Evolutionary conservation across 2,888 invertebrate species (phyloP).

Genomic region (Prenolepis imparis): DNA sequence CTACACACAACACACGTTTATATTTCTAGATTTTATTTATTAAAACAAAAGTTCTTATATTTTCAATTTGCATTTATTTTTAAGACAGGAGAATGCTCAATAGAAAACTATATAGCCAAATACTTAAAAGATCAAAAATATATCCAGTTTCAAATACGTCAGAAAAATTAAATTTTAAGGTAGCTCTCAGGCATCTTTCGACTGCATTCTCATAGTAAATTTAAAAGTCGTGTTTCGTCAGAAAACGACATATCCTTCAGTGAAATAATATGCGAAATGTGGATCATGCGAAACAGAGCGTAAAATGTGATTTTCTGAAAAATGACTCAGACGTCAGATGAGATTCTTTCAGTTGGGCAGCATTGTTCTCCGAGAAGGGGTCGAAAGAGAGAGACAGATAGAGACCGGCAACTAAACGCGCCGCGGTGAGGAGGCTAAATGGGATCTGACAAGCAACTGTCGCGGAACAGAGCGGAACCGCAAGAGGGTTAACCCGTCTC

Average conservation of each 20-base stretch:
- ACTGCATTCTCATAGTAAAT: neutral
- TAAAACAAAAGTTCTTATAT: neutral
- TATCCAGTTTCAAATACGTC: neutral
- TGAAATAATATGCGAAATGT: slow-evolving; percentile 13
- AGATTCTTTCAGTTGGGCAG: slow-evolving; percentile 43
- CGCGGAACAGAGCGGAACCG: slow-evolving; percentile 52
- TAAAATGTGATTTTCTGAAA: slow-evolving; percentile 51
- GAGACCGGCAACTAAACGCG: slow-evolving; percentile 30
- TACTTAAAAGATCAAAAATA: neutral
- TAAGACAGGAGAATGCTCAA: neutral
- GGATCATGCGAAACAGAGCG: slow-evolving; percentile 19
- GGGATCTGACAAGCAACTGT: slow-evolving; percentile 52
- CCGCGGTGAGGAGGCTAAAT: slow-evolving; percentile 38
- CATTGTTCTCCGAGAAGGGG: slow-evolving; percentile 24
- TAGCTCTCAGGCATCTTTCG: neutral
- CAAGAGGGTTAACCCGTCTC: slow-evolving; percentile 52
- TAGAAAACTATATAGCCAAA: neutral
- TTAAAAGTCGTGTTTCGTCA: neutral
- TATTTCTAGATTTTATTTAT: neutral
- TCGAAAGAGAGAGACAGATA: slow-evolving; percentile 3
- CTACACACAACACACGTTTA: neutral
- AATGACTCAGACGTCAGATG: slow-evolving; percentile 45
- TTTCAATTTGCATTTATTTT: neutral
- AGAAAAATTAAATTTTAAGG: neutral
- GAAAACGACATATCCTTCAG: neutral